These are phyloP conservation scores for Chiridota heheva DNA, from an alignment of 35 echinoderm and acorn worm species.

Conservation along the genomic window DNA sequence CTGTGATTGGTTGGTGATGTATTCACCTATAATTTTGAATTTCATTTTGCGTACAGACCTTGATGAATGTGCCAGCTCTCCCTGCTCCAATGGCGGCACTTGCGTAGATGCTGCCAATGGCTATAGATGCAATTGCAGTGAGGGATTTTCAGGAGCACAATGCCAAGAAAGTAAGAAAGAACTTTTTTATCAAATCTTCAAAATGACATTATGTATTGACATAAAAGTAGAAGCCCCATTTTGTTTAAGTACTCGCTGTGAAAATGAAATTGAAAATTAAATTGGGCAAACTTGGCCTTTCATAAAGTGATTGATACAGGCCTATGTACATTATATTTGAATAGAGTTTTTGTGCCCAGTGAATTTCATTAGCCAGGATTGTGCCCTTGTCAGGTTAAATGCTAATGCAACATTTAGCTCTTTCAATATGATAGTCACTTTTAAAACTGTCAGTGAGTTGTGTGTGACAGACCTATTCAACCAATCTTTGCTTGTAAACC, in stretches of 20 bases:
- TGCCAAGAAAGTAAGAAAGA: conserved; percentile 39
- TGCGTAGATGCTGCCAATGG: conserved; percentile 48
- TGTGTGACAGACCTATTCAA: too few species aligned
- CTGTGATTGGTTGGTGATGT: too few species aligned
- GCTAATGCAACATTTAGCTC: too few species aligned
- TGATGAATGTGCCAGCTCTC: conserved; percentile 48
- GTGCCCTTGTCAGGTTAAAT: too few species aligned
- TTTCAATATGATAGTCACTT: too few species aligned
- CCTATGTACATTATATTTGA: background rate
- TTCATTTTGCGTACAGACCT: conserved; percentile 16
- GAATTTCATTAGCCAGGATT: background rate
- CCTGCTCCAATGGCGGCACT: conserved; percentile 45
- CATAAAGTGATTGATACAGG: background rate
- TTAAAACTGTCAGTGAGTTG: too few species aligned
- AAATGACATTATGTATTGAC: background rate
- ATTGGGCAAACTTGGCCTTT: background rate
- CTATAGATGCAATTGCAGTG: conserved; percentile 36
- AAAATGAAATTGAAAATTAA: background rate
- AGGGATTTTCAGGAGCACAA: conserved; percentile 30
- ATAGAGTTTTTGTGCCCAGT: background rate
- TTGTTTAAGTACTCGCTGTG: background rate
- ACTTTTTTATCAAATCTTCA: background rate
- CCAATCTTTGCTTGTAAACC: too few species aligned
- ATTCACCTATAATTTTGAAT: too few species aligned
- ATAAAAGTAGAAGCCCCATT: background rate